phyloP scores from a whole-genome alignment of 2,888 invertebrate genomes.

The Drosophila paucipuncta region DNA sequence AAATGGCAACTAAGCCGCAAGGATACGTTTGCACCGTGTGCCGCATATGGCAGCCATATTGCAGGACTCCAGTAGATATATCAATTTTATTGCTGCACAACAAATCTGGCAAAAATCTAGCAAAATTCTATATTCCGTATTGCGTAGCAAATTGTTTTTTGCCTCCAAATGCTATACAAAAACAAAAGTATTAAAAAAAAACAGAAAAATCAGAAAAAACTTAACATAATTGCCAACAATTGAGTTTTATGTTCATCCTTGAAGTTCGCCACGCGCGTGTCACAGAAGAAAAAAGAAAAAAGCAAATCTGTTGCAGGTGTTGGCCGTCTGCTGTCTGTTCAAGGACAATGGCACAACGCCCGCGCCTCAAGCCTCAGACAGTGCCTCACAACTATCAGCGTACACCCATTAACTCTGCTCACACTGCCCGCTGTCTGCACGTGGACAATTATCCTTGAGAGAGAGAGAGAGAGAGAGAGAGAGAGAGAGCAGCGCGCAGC shows the following conservation, averaged over 20 bases:
- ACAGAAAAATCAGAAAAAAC: constrained; percentile 14
- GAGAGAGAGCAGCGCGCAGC: constrained; percentile 1
- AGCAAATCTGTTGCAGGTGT: constrained; percentile 50
- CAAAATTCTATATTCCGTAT: constrained; percentile 12
- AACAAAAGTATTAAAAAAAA: not conserved
- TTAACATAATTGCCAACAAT: constrained; percentile 69
- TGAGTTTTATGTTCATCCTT: constrained; percentile 68
- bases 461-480: not conserved
- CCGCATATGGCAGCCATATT: constrained; percentile 69
- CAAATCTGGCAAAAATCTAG: constrained; percentile 27
- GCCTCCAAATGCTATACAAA: constrained; percentile 11
- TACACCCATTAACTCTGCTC: not conserved
- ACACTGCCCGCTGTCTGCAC: not conserved
- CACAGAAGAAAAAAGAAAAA: constrained; percentile 15
- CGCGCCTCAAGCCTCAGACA: constrained; percentile 8
- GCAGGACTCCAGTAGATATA: constrained; percentile 67
- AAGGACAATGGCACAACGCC: constrained; percentile 41
- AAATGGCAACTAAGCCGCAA: constrained; percentile 69
- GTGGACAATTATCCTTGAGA: constrained; percentile 70
- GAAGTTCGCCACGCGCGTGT: constrained; percentile 54
- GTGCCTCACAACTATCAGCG: constrained; percentile 6
- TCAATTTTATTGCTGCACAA: constrained; percentile 77
- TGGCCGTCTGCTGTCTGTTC: constrained; percentile 18
- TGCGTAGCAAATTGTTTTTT: constrained; percentile 63
- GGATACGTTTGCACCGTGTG: constrained; percentile 34